Percentiles rank a stretch among this genome's conserved stretches.
Conservation (phyloP, 2,113 vertebrate species). For the Muntiacus reevesi region DNA sequence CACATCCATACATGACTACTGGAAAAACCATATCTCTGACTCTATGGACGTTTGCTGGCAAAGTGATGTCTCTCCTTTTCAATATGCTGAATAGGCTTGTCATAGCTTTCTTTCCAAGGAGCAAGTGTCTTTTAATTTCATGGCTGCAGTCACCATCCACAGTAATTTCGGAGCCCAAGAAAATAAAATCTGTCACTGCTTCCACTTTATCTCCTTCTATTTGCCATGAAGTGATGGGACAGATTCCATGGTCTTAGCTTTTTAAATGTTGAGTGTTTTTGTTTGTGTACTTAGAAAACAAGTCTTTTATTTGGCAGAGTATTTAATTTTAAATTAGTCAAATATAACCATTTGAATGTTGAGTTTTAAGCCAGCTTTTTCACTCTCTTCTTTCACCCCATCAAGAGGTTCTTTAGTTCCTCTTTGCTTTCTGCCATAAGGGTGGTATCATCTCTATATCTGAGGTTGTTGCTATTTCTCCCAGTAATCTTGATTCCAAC, state of each 20-base stretch:
- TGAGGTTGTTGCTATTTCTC: background rate
- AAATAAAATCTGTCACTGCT: background rate
- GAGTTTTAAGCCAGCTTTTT: background rate
- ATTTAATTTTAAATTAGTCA: constrained; percentile 10
- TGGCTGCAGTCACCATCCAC: background rate
- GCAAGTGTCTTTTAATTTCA: background rate
- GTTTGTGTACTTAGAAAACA: background rate
- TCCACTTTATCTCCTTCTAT: background rate
- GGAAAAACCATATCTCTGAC: background rate
- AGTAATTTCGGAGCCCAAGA: background rate
- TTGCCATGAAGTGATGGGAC: background rate
- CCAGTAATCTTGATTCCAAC: background rate
- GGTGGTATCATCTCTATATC: background rate
- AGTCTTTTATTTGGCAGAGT: background rate
- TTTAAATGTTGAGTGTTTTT: background rate
- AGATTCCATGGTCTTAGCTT: background rate
- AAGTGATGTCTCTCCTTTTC: background rate
- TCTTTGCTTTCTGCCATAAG: background rate
- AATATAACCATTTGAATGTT: background rate
- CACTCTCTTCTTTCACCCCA: background rate
- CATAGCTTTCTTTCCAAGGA: background rate
- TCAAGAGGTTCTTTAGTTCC: background rate
- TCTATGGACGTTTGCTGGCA: background rate
- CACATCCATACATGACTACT: background rate
- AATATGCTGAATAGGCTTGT: background rate